Conservation (phyloP, 2,888 invertebrate genomes). For the Microplitis manilae region DNA sequence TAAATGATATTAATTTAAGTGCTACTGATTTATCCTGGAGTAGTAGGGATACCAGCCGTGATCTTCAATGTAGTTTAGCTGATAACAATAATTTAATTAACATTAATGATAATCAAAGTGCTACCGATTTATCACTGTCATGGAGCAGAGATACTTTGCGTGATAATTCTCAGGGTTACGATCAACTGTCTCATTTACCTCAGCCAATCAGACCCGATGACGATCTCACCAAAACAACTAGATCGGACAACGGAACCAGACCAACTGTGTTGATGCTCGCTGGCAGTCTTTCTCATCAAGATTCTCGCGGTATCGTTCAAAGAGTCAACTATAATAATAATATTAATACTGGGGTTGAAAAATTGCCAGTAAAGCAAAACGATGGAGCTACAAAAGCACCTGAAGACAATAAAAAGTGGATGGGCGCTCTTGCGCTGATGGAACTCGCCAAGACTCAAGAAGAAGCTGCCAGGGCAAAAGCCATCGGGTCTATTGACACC, state of each 20-base stretch:
- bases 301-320: slow-evolving; percentile 42
- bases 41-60: not conserved
- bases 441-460: slow-evolving; percentile 73
- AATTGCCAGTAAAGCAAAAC: slow-evolving; percentile 64
- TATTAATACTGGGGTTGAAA: slow-evolving; percentile 53
- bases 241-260: slow-evolving; percentile 72
- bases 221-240: slow-evolving; percentile 10
- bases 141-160: slow-evolving; percentile 15
- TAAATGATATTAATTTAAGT: not conserved
- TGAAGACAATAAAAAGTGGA: slow-evolving; percentile 73
- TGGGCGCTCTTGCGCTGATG: slow-evolving; percentile 77
- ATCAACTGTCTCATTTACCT: not conserved
- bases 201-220: not conserved
- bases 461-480: slow-evolving; percentile 59
- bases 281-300: slow-evolving; percentile 55
- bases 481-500: slow-evolving; percentile 54
- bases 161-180: not conserved
- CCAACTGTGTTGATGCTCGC: slow-evolving; percentile 75
- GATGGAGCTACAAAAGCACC: slow-evolving; percentile 55
- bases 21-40: slow-evolving; percentile 1
- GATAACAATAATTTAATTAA: not conserved
- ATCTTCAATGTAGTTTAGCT: not conserved
- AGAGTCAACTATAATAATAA: slow-evolving; percentile 40
- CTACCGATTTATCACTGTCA: not conserved
- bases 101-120: not conserved